Base-by-base conservation (phyloP, 2,797 vertebrate species). In the Sitta carolinensis region DNA sequence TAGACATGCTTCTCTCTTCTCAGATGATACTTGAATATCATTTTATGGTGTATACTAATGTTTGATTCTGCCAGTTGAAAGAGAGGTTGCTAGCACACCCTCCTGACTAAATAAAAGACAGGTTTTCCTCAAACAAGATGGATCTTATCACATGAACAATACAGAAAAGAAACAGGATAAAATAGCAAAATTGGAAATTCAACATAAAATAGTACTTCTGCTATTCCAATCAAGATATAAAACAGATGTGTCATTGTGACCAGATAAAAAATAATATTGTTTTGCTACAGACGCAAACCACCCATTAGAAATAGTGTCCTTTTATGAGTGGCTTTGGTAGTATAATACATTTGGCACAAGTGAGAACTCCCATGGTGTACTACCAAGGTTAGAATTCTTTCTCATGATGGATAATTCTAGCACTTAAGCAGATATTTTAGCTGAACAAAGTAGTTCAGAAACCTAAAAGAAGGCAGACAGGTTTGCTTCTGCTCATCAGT, bases 371-470 rank as follows among this genome's bases (percentile, higher is more conserved):
- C 8, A 2, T 30, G 63, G 61, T 88, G 19, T 52, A 43, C 48
- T 66, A 87, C 36, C 7, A 51, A 57, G 34, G 61, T 61, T 84
- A 84, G 34, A 81, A 85, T 81, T 88, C 63, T 73, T 90, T 73
- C 59, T 87, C 19, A 20, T 62, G n/a, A 64, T 43, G 21, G 42
- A 87, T 67, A 90, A 84, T 2, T 32, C 17, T 73, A 52, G 17
- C 40, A 84, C 50, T 82, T 93, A 74, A 94, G 42, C 22, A 93
- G 48, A 89, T 81, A 64, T 76, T 74, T 69, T 78, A 18, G 59
- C 50, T 83, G 45, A 95, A 25, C 32, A 92, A 92, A 69, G 36
- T 83, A 70, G 70, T 64, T 96, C 68, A 87, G 85, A 96, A 84
- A 88, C 66, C 16, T 40, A 13, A 77, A 90, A 47, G 17, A 70